Percentiles rank a stretch among this genome's conserved stretches.
Evolutionary conservation across 2,888 invertebrate species (phyloP).

Genomic region (Cancer borealis): DNA sequence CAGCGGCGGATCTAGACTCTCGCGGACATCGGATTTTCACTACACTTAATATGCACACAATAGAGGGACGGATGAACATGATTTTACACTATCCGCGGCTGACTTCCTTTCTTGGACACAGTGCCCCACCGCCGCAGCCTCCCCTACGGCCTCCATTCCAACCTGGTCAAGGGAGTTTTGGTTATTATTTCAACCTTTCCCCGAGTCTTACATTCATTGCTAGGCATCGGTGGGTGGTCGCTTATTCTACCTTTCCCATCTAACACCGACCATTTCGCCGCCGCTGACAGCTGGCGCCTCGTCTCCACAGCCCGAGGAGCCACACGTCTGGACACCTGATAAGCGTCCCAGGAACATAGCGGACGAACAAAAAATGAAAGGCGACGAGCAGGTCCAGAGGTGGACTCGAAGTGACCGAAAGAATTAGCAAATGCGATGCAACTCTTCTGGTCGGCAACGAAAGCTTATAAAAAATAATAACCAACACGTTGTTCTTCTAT

Average conservation of each 20-base stretch:
- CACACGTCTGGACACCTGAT: conserved; percentile 22
- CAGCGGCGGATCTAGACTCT: background rate
- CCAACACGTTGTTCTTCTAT: conserved; percentile 39
- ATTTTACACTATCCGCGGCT: conserved; percentile 30
- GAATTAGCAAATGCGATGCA: conserved; percentile 41
- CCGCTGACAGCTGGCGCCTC: conserved; percentile 30
- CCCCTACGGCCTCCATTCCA: background rate
- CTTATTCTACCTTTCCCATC: background rate
- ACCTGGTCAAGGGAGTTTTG: background rate
- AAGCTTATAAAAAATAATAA: conserved; percentile 38
- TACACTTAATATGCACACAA: conserved; percentile 41
- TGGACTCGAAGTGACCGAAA: background rate
- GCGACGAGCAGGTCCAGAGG: conserved; percentile 18
- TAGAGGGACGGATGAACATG: conserved; percentile 18
- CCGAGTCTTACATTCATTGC: background rate
- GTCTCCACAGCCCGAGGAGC: conserved; percentile 1
- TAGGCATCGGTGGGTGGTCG: background rate
- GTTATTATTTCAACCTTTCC: background rate
- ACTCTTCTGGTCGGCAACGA: conserved; percentile 25
- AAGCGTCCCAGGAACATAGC: background rate
- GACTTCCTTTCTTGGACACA: background rate
- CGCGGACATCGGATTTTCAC: background rate
- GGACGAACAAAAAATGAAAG: conserved; percentile 33
- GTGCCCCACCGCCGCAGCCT: background rate
- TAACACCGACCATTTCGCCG: background rate